Evolutionary conservation across 1,140 invertebrate species (phyloP), one percentile per base, ranked within the genome.

Genomic region (Papilio xuthus): DNA sequence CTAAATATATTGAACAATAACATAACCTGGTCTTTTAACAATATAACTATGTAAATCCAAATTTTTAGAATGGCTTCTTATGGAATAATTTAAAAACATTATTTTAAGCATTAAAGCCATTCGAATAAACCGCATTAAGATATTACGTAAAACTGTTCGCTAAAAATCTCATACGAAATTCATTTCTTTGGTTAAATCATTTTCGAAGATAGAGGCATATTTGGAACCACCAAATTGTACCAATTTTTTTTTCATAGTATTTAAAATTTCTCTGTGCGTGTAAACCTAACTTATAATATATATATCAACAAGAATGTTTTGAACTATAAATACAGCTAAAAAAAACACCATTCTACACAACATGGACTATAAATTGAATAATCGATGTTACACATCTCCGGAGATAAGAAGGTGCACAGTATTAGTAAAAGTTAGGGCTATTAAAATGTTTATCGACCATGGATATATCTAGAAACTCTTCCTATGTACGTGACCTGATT

Each of bases 291-390:
- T 13, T 60, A 56, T 56, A 37, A 37, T 37, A 20, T 60, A 12
- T 12, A 12, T 15, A 23, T 26, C 23, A 10, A 63, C 13, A 9
- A 60, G 20, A 20, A 23, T 60, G 53, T 60, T 18, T 23, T 1
- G 2, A 23, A 50, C 1, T 63, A 12, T 28, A 12, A 12, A 63
- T 63, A 28, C 26, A 28, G 23, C 60, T 12, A 63, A 3, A 50
- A n/a, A 63, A 63, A 63, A 28, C 12, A 20, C 56, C 56, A 26
- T 60, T 23, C 56, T 26, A 63, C 26, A 15, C 13, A 32, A 73
- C 23, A 73, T 47, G 9, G 23, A 26, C 47, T 50, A 50, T 26
- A 73, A 73, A 47, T 44, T 44, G 41, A 72, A 73, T 47, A 50
- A 37, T 50, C 71, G 26, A 47, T 73, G 71, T 50, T 44, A 28